Percentiles rank a stretch among this genome's conserved stretches.
phyloP scores from a whole-genome alignment of 2,797 vertebrate genomes.

The Poecilia wingei region DNA sequence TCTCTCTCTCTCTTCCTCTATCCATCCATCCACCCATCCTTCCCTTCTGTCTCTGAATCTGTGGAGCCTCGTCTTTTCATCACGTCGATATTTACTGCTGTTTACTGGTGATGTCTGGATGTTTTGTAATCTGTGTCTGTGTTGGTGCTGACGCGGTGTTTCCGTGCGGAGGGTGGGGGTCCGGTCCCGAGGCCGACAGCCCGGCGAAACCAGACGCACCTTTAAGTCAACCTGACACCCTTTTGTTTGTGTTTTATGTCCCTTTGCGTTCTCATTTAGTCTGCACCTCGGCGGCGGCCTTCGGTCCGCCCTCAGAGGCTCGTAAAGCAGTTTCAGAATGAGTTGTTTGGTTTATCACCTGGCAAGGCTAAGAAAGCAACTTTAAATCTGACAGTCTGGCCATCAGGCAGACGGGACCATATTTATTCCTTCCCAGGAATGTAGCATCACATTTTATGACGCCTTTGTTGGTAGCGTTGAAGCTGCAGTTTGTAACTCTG shows the following conservation, averaged over 20 bases:
- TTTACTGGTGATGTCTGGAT: constrained; percentile 5
- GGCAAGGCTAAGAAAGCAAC: constrained; percentile 18
- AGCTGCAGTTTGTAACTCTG: too few species aligned
- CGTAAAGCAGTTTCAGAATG: constrained; percentile 23
- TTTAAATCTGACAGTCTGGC: constrained; percentile 4
- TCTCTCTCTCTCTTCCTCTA: constrained; percentile 3
- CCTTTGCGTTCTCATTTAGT: constrained; percentile 6
- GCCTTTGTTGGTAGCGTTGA: not conserved
- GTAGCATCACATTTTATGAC: not conserved
- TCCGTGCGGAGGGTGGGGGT: constrained; percentile 12
- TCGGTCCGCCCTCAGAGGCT: constrained; percentile 22
- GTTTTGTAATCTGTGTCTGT: constrained; percentile 6
- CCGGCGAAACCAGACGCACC: constrained; percentile 29
- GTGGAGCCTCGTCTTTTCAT: constrained; percentile 52
- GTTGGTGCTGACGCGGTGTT: constrained; percentile 54
- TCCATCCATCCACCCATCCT: not conserved
- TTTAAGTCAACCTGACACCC: constrained; percentile 30
- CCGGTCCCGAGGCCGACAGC: constrained; percentile 46
- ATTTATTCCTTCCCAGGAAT: not conserved
- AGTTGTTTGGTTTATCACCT: constrained; percentile 28
- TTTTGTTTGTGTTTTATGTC: constrained; percentile 18
- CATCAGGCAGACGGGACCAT: not conserved
- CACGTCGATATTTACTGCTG: constrained; percentile 49
- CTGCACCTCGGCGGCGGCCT: constrained; percentile 20
- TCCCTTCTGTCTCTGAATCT: constrained; percentile 14